Evolutionary conservation across 2,888 invertebrate species (phyloP).

Genomic region (Metallyticus violacea): DNA sequence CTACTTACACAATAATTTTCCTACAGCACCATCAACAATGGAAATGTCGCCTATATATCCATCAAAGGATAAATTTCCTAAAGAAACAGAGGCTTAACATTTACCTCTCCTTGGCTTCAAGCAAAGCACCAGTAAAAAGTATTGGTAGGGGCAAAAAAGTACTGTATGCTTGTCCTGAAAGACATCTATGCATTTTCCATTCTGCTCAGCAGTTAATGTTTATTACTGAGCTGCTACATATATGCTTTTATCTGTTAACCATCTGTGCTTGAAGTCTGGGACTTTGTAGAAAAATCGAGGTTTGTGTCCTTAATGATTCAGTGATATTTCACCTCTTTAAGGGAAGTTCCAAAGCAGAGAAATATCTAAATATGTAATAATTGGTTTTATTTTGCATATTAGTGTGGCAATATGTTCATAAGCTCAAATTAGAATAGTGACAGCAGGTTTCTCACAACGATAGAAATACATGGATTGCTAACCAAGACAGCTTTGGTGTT

Average conservation of each 20-base stretch:
- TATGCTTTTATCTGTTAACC: background rate
- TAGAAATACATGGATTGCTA: background rate
- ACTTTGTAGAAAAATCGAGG: no score
- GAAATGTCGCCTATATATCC: conserved; percentile 87
- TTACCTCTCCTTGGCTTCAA: background rate
- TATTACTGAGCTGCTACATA: no score
- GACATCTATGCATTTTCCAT: background rate
- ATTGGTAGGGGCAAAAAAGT: background rate
- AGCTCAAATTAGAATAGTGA: background rate
- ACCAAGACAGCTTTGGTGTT: no score
- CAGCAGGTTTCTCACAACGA: background rate
- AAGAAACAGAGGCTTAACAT: conserved; percentile 78
- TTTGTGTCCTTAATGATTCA: background rate
- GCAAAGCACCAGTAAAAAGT: background rate
- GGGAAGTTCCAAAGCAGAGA: background rate
- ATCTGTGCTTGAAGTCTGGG: background rate
- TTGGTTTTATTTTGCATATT: background rate
- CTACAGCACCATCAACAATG: conserved; percentile 81
- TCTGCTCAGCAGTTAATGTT: no score
- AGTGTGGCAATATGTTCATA: background rate
- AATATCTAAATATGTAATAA: background rate
- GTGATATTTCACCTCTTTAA: background rate
- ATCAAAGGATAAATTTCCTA: conserved; percentile 67
- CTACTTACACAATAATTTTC: conserved; percentile 63
- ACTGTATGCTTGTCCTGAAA: background rate